phyloP scores from a whole-genome alignment of 2,797 vertebrate species.

The Tolypeutes matacus region DNA sequence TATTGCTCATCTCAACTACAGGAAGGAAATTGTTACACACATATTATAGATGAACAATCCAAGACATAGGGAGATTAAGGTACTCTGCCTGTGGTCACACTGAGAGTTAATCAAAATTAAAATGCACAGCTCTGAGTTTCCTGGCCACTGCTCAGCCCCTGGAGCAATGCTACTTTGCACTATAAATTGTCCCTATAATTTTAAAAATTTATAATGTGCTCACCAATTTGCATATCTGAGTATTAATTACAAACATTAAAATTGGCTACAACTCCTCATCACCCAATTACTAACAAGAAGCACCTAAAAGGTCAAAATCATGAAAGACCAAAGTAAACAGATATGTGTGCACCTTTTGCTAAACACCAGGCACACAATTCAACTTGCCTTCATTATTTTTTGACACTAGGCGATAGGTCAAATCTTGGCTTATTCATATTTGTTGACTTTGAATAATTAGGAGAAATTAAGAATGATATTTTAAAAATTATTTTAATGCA shows the following conservation, averaged over 20 bases:
- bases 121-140: constrained; percentile 69
- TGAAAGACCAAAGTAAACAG: constrained; percentile 72
- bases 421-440: constrained; percentile 31
- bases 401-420: constrained; percentile 27
- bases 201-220: constrained; percentile 75
- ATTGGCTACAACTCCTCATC: constrained; percentile 73
- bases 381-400: constrained; percentile 42
- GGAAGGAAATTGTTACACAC: constrained; percentile 8
- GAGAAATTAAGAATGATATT: constrained; percentile 37
- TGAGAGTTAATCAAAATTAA: constrained; percentile 73
- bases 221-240: constrained; percentile 78
- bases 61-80: constrained; percentile 47
- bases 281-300: constrained; percentile 72
- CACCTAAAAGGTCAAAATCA: constrained; percentile 66
- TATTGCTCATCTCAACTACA: constrained; percentile 52
- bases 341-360: constrained; percentile 68
- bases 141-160: constrained; percentile 52
- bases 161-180: constrained; percentile 67
- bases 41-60: constrained; percentile 40
- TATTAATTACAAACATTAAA: constrained; percentile 80
- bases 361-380: constrained; percentile 21
- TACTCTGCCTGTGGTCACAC: constrained; percentile 33
- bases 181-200: constrained; percentile 74
- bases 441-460: constrained; percentile 60
- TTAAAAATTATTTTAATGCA: constrained; percentile 53